phyloP scores from a whole-genome alignment of 1,140 invertebrate species.

The Pseudomyrmex gracilis region DNA sequence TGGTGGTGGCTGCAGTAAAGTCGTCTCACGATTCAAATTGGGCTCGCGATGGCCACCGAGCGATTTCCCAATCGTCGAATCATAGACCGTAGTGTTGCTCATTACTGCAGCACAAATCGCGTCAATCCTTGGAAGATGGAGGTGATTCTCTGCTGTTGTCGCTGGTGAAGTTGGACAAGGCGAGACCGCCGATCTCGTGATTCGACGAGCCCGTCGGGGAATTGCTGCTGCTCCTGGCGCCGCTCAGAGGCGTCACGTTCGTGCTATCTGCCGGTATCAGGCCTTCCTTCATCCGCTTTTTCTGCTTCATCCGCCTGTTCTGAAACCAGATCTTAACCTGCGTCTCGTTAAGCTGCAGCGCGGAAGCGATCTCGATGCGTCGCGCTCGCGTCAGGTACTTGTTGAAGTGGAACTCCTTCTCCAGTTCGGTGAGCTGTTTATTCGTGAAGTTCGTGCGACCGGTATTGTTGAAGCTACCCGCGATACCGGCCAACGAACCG shows the following conservation, averaged over 20 bases:
- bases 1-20: conserved; percentile 49
- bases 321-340: conserved; percentile 95
- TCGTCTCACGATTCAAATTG: conserved; percentile 34
- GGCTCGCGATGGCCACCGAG: conserved; percentile 15
- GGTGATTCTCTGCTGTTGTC: conserved; percentile 83
- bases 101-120: conserved; percentile 66
- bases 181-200: conserved; percentile 73
- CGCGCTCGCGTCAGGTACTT: conserved; percentile 98
- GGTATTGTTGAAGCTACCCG: conserved; percentile 90
- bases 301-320: conserved; percentile 97
- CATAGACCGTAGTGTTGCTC: conserved; percentile 57
- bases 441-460: conserved; percentile 99
- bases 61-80: conserved; percentile 33
- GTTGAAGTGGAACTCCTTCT: conserved; percentile 99
- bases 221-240: conserved; percentile 84
- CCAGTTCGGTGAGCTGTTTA: conserved; percentile 99
- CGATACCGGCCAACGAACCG: conserved; percentile 74
- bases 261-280: conserved; percentile 88
- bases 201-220: conserved; percentile 83
- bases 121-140: conserved; percentile 81
- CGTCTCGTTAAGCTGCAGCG: conserved; percentile 98
- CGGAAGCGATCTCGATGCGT: conserved; percentile 98
- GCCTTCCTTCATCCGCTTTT: conserved; percentile 97
- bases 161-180: conserved; percentile 77
- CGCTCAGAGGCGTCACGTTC: conserved; percentile 70